Evolutionary conservation across 2,888 invertebrate genomes (phyloP).

Genomic region (Shargacucullia verbasci): DNA sequence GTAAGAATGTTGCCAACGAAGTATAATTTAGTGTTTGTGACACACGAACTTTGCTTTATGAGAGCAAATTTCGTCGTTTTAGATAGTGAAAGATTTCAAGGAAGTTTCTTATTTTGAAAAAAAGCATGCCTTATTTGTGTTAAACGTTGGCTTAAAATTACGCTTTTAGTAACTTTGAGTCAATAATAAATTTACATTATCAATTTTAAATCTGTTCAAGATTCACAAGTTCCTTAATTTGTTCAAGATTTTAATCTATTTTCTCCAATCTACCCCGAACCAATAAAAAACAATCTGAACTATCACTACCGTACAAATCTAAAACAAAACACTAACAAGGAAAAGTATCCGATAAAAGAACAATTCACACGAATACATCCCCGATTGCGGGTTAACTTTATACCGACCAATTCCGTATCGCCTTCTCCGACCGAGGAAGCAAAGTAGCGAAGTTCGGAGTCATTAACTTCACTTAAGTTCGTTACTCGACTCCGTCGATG

Average conservation of each 20-base stretch:
- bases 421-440: slow-evolving; percentile 58
- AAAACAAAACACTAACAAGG: slow-evolving; percentile 47
- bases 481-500: slow-evolving; percentile 66
- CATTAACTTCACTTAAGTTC: slow-evolving; percentile 77
- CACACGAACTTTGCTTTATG: too few relatives aligned
- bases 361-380: slow-evolving; percentile 64
- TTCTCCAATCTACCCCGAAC: background rate
- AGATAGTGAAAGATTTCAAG: background rate
- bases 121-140: background rate
- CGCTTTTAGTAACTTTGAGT: too few relatives aligned
- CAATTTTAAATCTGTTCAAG: too few relatives aligned
- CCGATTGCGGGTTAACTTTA: slow-evolving; percentile 71
- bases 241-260: too few relatives aligned
- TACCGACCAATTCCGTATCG: slow-evolving; percentile 70
- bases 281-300: slow-evolving; percentile 1
- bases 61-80: too few relatives aligned
- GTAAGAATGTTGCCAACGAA: slow-evolving; percentile 14
- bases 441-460: slow-evolving; percentile 69
- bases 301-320: slow-evolving; percentile 42
- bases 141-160: background rate
- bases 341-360: slow-evolving; percentile 59
- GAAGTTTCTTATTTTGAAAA: too few relatives aligned
- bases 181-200: too few relatives aligned
- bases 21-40: slow-evolving; percentile 2
- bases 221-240: too few relatives aligned